Percentiles rank a stretch among this genome's conserved stretches.
Conservation (phyloP, 2,888 invertebrate species). For the Thymelicus sylvestris region DNA sequence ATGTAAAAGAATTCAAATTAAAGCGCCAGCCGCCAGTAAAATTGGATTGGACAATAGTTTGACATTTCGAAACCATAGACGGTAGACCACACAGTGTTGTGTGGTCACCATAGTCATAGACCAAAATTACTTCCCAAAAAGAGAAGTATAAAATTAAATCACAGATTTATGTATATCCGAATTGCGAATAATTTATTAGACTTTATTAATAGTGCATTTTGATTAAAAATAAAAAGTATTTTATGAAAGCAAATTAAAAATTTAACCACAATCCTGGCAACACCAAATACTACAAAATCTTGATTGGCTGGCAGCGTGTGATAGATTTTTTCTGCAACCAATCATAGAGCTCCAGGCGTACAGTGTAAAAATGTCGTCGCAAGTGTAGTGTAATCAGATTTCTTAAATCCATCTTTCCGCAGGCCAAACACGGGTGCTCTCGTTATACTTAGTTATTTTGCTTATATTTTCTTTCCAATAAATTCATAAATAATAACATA, state of each 20-base stretch:
- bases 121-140: too few species aligned
- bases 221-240: too few species aligned
- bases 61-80: too few species aligned
- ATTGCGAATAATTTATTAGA: too few species aligned
- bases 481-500: constrained; percentile 26
- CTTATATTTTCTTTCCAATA: constrained; percentile 38
- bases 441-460: constrained; percentile 37
- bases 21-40: too few species aligned
- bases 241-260: background rate
- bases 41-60: too few species aligned
- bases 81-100: too few species aligned
- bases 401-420: constrained; percentile 52
- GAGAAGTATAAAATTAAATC: too few species aligned
- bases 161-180: too few species aligned
- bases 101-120: too few species aligned
- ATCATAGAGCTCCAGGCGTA: constrained; percentile 65
- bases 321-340: constrained; percentile 51
- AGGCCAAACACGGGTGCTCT: constrained; percentile 59
- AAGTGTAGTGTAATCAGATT: constrained; percentile 58
- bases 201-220: too few species aligned
- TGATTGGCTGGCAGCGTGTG: constrained; percentile 4
- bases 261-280: background rate
- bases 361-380: constrained; percentile 76
- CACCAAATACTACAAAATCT: background rate
- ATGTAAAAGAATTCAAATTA: too few species aligned